These are phyloP conservation scores for Chaetodon auriga DNA, from an alignment of 2,113 vertebrate species.

Conservation along the genomic window DNA sequence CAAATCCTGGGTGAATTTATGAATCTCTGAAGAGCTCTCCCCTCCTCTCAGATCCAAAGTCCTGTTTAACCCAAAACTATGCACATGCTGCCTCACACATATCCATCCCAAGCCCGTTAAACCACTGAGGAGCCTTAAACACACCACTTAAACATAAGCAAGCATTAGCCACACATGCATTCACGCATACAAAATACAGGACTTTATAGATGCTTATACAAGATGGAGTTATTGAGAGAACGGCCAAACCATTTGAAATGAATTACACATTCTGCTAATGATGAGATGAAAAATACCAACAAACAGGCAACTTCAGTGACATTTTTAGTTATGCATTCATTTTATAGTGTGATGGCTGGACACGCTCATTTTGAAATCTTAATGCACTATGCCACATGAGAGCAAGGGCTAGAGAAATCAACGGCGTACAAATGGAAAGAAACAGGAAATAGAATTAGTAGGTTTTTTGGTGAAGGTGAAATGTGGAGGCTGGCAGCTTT, in stretches of 20 bases:
- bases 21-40: conserved; percentile 53
- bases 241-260: conserved; percentile 2
- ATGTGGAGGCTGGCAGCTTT: conserved; percentile 8
- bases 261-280: background rate
- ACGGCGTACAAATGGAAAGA: conserved; percentile 10
- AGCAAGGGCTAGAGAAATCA: background rate
- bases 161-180: conserved; percentile 9
- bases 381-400: background rate
- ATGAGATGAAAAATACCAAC: background rate
- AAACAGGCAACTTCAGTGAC: background rate
- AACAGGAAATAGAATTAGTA: background rate
- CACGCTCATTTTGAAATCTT: conserved; percentile 6
- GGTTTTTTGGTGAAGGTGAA: conserved; percentile 18
- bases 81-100: conserved; percentile 25
- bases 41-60: conserved; percentile 49
- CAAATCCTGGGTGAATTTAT: conserved; percentile 70
- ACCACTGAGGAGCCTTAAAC: conserved; percentile 19
- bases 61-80: conserved; percentile 51
- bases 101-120: conserved; percentile 8
- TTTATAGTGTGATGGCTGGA: background rate
- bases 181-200: conserved; percentile 2
- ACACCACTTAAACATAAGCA: background rate
- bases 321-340: background rate
- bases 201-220: conserved; percentile 12
- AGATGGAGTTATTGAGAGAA: background rate